phyloP scores from a whole-genome alignment of 2,888 invertebrate species.

The Crossocerus cetratus region DNA sequence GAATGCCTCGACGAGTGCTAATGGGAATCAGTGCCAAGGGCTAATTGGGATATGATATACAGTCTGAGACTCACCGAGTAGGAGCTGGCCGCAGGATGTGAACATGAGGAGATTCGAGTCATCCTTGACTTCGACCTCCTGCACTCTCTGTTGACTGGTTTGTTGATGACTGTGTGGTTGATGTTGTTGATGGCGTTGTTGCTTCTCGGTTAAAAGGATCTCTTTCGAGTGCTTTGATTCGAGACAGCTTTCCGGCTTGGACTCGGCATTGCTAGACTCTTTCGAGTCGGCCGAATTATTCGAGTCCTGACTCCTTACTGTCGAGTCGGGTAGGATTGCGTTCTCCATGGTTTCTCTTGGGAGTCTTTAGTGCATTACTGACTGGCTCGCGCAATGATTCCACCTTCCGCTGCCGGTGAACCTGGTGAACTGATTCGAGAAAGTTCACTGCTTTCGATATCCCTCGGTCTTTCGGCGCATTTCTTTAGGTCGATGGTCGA shows the following conservation, averaged over 20 bases:
- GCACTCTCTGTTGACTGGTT: constrained; percentile 41
- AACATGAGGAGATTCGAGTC: constrained; percentile 72
- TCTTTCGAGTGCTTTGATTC: constrained; percentile 74
- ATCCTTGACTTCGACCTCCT: constrained; percentile 57
- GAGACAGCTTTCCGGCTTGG: constrained; percentile 70
- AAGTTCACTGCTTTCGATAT: no score
- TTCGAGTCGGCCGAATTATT: constrained; percentile 68
- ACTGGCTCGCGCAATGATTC: neutral
- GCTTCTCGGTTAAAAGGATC: constrained; percentile 68
- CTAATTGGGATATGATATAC: neutral
- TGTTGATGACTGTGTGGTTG: constrained; percentile 43
- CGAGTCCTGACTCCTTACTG: constrained; percentile 73
- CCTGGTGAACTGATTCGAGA: no score
- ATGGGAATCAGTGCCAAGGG: no score
- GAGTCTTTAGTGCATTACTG: neutral
- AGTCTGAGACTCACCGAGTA: constrained; percentile 62
- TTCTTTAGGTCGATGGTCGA: no score
- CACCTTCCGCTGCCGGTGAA: no score
- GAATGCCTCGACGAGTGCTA: no score
- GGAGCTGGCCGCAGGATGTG: constrained; percentile 72
- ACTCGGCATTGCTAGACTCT: constrained; percentile 61
- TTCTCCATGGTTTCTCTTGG: constrained; percentile 47
- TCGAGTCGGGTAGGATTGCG: constrained; percentile 68
- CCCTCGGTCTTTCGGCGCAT: no score
- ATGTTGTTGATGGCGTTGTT: constrained; percentile 58